phyloP scores from a whole-genome alignment of 2,797 vertebrate genomes.

The Nyctalus aviator region DNA sequence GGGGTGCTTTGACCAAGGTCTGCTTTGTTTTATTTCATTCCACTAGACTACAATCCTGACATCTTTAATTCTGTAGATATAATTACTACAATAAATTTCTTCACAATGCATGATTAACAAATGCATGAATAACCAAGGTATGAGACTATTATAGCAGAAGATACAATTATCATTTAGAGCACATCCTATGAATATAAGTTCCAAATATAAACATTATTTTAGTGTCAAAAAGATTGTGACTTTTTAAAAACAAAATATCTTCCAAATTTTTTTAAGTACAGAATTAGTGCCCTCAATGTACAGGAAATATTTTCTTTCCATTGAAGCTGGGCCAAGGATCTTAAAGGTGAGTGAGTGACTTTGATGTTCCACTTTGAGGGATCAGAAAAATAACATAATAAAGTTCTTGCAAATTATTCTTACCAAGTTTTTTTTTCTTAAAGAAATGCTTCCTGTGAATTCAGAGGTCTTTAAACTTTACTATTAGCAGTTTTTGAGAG shows the following conservation, averaged over 20 bases:
- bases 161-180: background rate
- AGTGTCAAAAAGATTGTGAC: background rate
- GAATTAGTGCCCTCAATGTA: background rate
- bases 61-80: background rate
- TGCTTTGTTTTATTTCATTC: background rate
- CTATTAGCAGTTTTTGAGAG: background rate
- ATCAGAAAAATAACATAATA: constrained; percentile 57
- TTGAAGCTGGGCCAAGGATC: background rate
- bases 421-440: background rate
- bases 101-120: background rate
- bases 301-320: background rate
- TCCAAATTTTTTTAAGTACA: background rate
- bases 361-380: background rate
- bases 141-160: background rate
- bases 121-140: background rate
- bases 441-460: background rate
- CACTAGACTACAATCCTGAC: background rate
- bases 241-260: background rate
- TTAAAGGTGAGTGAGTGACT: background rate
- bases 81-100: background rate
- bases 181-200: background rate
- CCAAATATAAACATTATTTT: background rate
- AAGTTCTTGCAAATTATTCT: constrained; percentile 38
- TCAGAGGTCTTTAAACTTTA: constrained; percentile 20
- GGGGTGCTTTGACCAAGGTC: background rate